Evolutionary conservation across 2,888 invertebrate species (phyloP).

Genomic region (Melinaea menophilus): DNA sequence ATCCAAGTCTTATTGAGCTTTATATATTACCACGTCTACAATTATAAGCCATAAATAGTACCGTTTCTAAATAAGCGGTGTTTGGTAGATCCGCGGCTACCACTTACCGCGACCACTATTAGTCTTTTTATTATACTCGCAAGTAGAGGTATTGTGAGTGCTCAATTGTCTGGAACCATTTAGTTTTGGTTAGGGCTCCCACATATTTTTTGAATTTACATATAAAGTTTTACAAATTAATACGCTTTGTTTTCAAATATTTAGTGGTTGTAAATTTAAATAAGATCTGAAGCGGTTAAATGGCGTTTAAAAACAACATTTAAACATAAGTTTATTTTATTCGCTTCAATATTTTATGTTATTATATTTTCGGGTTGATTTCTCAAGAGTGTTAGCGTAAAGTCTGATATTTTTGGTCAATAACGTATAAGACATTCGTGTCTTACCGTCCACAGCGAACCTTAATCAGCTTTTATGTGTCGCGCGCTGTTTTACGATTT

Average conservation of each 20-base stretch:
- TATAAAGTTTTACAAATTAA: no score
- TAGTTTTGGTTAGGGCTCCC: conserved; percentile 10
- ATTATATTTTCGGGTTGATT: no score
- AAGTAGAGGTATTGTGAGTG: conserved; percentile 16
- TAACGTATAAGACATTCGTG: not conserved
- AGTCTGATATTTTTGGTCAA: no score
- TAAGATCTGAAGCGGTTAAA: not conserved
- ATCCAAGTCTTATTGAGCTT: not conserved
- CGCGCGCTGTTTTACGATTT: conserved; percentile 4
- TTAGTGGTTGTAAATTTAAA: not conserved
- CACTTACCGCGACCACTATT: conserved; percentile 37
- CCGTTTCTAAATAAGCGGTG: conserved; percentile 36
- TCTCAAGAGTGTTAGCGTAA: no score
- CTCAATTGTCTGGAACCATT: conserved; percentile 25
- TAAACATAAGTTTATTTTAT: no score
- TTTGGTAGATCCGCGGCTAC: conserved; percentile 35
- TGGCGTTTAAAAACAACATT: not conserved
- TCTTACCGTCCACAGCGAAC: not conserved
- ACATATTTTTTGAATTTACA: not conserved
- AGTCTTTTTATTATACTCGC: conserved; percentile 16
- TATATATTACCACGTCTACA: not conserved
- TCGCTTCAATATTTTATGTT: not conserved
- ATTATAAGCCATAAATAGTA: conserved; percentile 7
- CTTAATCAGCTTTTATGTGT: not conserved
- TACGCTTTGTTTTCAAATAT: no score